phyloP scores from a whole-genome alignment of 2,888 invertebrate species.

The Drosophila emarginata region DNA sequence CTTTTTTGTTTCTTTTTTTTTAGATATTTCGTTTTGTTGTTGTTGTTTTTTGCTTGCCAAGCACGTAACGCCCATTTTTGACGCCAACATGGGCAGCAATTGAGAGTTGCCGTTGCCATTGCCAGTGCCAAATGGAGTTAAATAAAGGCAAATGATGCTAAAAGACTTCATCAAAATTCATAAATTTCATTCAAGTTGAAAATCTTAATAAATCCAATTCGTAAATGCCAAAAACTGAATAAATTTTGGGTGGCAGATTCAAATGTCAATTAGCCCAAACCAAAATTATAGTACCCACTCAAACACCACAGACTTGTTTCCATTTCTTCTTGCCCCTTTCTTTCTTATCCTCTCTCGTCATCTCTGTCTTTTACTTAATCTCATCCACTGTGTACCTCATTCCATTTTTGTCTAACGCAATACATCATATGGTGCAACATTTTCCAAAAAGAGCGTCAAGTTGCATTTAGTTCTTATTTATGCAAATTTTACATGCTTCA shows the following conservation, averaged over 20 bases:
- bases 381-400: not conserved
- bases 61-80: conserved; percentile 67
- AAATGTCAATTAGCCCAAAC: not conserved
- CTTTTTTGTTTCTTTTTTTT: conserved; percentile 2
- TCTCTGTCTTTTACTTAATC: too few species aligned
- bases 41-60: conserved; percentile 19
- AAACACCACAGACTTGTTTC: not conserved
- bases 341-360: conserved; percentile 1
- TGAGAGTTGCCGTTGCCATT: conserved; percentile 35
- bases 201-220: not conserved
- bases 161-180: conserved; percentile 17
- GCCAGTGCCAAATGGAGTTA: conserved; percentile 43
- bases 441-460: conserved; percentile 67
- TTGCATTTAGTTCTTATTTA: conserved; percentile 80
- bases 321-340: not conserved
- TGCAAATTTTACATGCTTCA: conserved; percentile 79
- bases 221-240: not conserved
- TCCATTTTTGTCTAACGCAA: conserved; percentile 33
- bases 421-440: conserved; percentile 67
- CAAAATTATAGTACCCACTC: not conserved
- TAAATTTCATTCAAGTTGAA: not conserved
- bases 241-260: conserved; percentile 51
- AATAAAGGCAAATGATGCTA: not conserved
- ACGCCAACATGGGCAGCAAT: conserved; percentile 59
- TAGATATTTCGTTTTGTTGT: not conserved